Evolutionary conservation across 2,113 vertebrate species (phyloP).

Genomic region (Leptodactylus fuscus): DNA sequence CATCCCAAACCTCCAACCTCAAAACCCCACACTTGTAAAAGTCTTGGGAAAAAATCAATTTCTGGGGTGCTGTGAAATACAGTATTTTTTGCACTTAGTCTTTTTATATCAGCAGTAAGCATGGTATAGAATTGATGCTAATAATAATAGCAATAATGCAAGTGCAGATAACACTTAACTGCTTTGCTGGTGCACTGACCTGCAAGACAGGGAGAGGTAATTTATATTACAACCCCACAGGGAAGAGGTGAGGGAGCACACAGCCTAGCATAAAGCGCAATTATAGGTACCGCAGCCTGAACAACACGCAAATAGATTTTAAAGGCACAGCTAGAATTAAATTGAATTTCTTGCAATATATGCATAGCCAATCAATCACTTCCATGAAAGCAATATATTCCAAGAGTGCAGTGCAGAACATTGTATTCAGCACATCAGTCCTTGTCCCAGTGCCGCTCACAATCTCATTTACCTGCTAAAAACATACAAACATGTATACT

Average conservation of each 20-base stretch:
- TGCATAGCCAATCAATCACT: background rate
- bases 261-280: background rate
- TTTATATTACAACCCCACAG: conserved; percentile 7
- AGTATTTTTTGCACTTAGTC: background rate
- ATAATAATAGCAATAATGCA: conserved; percentile 37
- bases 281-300: background rate
- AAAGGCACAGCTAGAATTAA: background rate
- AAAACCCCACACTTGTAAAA: background rate
- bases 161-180: conserved; percentile 42
- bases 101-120: conserved; percentile 16
- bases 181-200: conserved; percentile 27
- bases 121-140: conserved; percentile 27
- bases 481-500: background rate
- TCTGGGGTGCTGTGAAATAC: conserved; percentile 4
- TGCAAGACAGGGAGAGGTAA: background rate
- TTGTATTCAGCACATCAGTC: background rate
- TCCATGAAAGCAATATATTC: background rate
- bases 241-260: background rate
- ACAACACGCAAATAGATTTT: background rate
- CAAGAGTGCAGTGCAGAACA: background rate
- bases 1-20: conserved; percentile 10
- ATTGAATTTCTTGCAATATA: background rate
- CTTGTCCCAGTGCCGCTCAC: background rate
- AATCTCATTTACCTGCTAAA: background rate
- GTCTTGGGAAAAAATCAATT: conserved; percentile 11